These are phyloP conservation scores for Echinops telfairi DNA, from an alignment of 2,113 vertebrate species.

Conservation along the genomic window DNA sequence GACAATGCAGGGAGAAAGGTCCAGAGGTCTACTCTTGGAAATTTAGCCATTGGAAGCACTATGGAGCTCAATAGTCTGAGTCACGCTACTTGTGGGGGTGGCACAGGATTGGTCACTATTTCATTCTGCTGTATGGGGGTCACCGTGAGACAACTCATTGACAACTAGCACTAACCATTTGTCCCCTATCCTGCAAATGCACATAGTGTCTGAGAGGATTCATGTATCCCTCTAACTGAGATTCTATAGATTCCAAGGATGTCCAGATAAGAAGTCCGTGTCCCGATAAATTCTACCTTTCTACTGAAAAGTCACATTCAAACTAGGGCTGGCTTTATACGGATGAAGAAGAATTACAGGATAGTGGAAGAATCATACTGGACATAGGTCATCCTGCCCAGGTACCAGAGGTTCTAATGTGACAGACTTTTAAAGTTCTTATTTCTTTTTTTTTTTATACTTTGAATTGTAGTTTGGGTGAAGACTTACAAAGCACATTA, in stretches of 20 bases:
- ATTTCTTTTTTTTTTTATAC: too few species aligned
- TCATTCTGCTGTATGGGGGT: background rate
- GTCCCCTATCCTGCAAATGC: background rate
- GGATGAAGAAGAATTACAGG: background rate
- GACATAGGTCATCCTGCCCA: background rate
- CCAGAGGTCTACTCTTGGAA: background rate
- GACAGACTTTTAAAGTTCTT: background rate
- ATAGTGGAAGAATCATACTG: background rate
- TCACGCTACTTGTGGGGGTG: background rate
- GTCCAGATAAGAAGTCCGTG: background rate
- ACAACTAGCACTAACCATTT: background rate
- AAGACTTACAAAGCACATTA: too few species aligned
- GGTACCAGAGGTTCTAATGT: background rate
- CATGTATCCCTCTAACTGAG: background rate
- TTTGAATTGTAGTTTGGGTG: too few species aligned
- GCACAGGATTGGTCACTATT: background rate
- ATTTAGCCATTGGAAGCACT: background rate
- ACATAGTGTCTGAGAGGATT: background rate
- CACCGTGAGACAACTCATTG: background rate
- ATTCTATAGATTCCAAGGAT: background rate
- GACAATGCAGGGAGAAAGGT: background rate
- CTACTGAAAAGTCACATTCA: slow-evolving; percentile 2
- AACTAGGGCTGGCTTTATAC: background rate
- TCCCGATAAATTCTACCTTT: background rate
- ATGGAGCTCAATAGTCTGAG: background rate